Conservation (phyloP, 2,113 vertebrate species). For the Sitta europaea region DNA sequence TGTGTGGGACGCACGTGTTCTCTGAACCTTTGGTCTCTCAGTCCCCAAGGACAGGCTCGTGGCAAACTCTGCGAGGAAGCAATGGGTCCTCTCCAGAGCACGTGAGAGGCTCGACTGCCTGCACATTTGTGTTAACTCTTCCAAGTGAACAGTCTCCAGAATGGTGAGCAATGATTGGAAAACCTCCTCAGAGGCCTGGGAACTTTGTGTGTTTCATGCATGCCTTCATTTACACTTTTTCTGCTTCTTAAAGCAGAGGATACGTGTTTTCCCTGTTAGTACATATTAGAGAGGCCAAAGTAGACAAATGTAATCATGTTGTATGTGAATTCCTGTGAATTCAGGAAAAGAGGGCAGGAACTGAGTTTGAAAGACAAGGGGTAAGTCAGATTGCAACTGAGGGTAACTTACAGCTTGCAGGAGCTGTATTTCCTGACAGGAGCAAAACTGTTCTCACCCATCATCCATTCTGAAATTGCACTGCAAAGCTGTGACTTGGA, state of each 20-base stretch:
- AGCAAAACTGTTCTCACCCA: conserved; percentile 26
- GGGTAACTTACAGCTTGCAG: neutral
- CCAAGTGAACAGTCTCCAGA: neutral
- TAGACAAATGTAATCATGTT: neutral
- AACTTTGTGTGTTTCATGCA: neutral
- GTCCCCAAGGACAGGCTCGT: neutral
- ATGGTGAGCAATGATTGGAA: neutral
- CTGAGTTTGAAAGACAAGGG: neutral
- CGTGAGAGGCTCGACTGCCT: neutral
- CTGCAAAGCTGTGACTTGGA: conserved; percentile 65
- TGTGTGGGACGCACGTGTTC: neutral
- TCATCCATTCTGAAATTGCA: conserved; percentile 60
- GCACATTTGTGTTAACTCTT: neutral
- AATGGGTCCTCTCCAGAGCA: neutral
- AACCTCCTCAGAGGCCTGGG: neutral
- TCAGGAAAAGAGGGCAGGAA: neutral
- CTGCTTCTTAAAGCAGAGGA: neutral
- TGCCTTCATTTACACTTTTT: neutral
- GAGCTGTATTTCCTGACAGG: neutral
- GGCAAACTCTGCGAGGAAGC: neutral
- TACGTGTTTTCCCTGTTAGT: neutral
- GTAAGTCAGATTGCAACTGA: neutral
- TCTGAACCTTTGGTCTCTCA: neutral
- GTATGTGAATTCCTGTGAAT: neutral
- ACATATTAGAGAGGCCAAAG: neutral